Percentiles rank a stretch among this genome's conserved stretches.
Evolutionary conservation across 2,888 invertebrate species (phyloP).

Genomic region (Cataglyphis albicans): DNA sequence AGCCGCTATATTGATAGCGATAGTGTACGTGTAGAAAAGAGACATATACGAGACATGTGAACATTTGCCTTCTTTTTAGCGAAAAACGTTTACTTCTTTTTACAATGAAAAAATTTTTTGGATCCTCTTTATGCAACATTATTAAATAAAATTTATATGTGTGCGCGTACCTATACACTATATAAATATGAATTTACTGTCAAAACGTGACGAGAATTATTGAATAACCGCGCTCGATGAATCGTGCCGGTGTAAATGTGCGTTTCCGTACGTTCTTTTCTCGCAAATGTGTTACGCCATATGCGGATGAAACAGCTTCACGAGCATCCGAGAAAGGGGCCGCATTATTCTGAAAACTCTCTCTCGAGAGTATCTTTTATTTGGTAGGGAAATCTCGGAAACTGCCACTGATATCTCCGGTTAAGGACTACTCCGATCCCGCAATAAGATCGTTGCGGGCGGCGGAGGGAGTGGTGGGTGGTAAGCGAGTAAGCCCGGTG

Average conservation of each 20-base stretch:
- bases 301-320: constrained; percentile 34
- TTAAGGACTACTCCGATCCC: constrained; percentile 58
- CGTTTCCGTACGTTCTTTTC: not conserved
- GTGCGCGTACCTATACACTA: too few species aligned
- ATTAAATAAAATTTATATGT: constrained; percentile 21
- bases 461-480: not conserved
- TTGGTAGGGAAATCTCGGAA: constrained; percentile 65
- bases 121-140: not conserved
- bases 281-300: constrained; percentile 12
- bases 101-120: not conserved
- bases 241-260: not conserved
- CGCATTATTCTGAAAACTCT: constrained; percentile 38
- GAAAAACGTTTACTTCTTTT: not conserved
- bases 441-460: constrained; percentile 69
- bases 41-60: not conserved
- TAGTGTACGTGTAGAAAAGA: not conserved
- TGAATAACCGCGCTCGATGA: not conserved
- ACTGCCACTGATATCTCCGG: constrained; percentile 58
- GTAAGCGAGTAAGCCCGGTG: constrained; percentile 8
- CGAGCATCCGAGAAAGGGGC: constrained; percentile 16
- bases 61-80: not conserved
- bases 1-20: not conserved
- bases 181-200: constrained; percentile 39
- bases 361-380: constrained; percentile 59
- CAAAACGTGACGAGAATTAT: constrained; percentile 35